These are phyloP conservation scores for Nemoura dubitans DNA, from an alignment of 2,888 invertebrate species.

Conservation along the genomic window DNA sequence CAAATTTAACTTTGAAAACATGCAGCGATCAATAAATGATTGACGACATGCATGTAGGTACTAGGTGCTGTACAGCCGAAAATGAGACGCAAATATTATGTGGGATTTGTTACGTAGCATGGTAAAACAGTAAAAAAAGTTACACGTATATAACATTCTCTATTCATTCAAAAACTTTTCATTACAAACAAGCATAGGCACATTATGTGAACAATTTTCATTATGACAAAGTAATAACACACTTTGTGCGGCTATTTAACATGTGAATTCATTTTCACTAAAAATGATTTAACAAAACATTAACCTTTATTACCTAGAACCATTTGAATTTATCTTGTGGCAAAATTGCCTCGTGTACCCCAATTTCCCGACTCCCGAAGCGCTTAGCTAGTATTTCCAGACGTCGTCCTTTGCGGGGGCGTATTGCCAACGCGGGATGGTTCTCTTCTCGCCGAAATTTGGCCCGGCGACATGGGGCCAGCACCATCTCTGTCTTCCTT, in stretches of 20 bases:
- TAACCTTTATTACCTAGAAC: neutral
- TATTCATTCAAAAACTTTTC: neutral
- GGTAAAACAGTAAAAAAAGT: neutral
- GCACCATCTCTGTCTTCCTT: neutral
- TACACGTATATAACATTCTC: neutral
- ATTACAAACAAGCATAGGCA: neutral
- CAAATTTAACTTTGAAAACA: neutral
- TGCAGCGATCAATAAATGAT: neutral
- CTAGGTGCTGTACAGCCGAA: neutral
- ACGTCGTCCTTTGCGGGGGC: neutral
- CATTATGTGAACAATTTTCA: neutral
- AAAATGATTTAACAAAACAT: constrained; percentile 1
- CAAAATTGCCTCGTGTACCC: neutral
- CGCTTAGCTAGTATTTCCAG: neutral
- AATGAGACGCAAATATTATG: neutral
- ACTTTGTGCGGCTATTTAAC: neutral
- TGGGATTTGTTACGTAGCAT: neutral
- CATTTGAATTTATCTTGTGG: neutral
- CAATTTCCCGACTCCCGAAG: neutral
- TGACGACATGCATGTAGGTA: neutral
- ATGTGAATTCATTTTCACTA: neutral
- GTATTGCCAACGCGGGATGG: neutral
- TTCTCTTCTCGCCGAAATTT: neutral
- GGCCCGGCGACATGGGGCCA: neutral
- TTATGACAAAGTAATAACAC: neutral